Evolutionary conservation across 2,888 invertebrate genomes (phyloP), one percentile per base, ranked within the genome.

Genomic region (Volucella inflata): DNA sequence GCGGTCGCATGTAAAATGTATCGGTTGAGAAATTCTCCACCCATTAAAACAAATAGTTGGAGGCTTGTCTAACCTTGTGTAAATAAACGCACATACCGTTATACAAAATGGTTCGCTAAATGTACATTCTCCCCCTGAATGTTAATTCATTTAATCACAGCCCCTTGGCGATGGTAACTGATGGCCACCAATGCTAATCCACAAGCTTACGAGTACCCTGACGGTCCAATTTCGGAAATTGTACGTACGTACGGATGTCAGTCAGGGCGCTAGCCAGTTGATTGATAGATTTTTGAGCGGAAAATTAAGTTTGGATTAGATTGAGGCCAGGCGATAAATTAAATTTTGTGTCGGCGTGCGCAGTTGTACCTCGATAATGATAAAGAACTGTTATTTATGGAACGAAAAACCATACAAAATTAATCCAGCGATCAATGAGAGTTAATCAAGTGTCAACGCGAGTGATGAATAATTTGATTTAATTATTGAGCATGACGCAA

Each of bases 221-320:
- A 36, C 17, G 30, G 60, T 11, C 11, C 11, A 1, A 59, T 17
- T 38, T 16, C n/a, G 51, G 48, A 8, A 12, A 21, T 21, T 21
- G 42, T 3, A 0, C n/a, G n/a, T 46, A 46, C 48, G 17, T 62
- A 12, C 40, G 40, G 46, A 51, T 16, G 14, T 14, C n/a, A 6
- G n/a, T 17, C 38, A 36, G 14, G 4, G 21, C 2, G 12, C 8
- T 60, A 21, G 12, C 17, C 6, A 36, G 72, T 83, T 78, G 74
- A 83, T 74, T 74, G 78, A 83, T 78, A 68, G 78, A 50, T 57
- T 83, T 83, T 74, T 83, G 64, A 78, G 74, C 74, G 78, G 78
- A 74, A 83, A 83, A 83, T 78, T 83, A 78, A 74, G 48, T 83
- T 83, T 74, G 67, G 78, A 78, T 78, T 78, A 78, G 78, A 78